A percentile compares a stretch with the other conserved stretches of the same genome.
phyloP scores from a whole-genome alignment of 2,888 invertebrate species.

The Lapara coniferarum region DNA sequence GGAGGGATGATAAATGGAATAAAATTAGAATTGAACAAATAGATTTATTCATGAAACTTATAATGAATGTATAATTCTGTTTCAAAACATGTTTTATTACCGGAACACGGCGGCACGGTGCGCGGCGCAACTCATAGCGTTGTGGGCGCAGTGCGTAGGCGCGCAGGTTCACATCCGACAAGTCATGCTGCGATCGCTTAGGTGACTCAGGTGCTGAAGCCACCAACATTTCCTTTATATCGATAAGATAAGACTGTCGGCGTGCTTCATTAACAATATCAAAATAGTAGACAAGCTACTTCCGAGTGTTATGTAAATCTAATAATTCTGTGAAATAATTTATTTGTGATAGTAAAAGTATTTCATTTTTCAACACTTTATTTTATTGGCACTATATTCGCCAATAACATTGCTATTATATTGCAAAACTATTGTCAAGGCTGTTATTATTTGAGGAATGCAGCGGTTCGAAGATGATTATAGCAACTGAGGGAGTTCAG shows the following conservation, averaged over 20 bases:
- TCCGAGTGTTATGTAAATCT: too few species aligned
- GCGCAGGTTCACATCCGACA: conserved; percentile 41
- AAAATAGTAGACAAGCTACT: too few species aligned
- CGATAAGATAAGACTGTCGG: neutral
- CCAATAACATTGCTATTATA: neutral
- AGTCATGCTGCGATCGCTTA: conserved; percentile 50
- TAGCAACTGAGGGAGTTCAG: neutral
- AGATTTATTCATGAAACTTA: too few species aligned
- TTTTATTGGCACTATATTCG: too few species aligned
- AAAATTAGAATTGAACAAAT: too few species aligned
- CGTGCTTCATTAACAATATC: neutral
- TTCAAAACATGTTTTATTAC: conserved; percentile 54
- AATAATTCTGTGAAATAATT: too few species aligned
- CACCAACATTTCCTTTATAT: conserved; percentile 24
- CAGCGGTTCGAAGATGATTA: neutral
- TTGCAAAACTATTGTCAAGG: neutral
- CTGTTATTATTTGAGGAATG: conserved; percentile 1
- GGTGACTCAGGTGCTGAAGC: conserved; percentile 53
- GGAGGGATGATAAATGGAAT: too few species aligned
- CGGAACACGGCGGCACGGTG: conserved; percentile 40
- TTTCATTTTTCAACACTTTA: too few species aligned
- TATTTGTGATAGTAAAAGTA: too few species aligned
- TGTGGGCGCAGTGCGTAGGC: conserved; percentile 48
- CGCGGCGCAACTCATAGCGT: conserved; percentile 22
- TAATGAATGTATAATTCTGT: conserved; percentile 37